Conservation (phyloP, 2,113 vertebrate genomes). For the Hipposideros armiger region DNA sequence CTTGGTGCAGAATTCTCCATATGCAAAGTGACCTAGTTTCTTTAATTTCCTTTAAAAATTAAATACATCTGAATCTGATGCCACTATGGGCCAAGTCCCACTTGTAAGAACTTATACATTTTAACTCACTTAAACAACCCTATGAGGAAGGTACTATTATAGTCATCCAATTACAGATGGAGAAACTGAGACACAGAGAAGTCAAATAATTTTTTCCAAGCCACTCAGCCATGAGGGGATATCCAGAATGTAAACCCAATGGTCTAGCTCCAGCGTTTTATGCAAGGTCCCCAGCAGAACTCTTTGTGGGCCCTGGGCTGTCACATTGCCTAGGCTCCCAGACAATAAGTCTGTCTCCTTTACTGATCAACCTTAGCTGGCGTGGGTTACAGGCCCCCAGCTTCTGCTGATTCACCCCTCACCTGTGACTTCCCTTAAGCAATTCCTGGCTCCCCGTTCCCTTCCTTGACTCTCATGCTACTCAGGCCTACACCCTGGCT, state of each 20-base stretch:
- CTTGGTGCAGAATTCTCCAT: not conserved
- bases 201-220: not conserved
- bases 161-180: not conserved
- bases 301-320: not conserved
- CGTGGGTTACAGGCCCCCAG: not conserved
- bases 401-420: not conserved
- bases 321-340: not conserved
- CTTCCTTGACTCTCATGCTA: not conserved
- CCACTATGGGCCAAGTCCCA: not conserved
- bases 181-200: not conserved
- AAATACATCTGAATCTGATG: not conserved
- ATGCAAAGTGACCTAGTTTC: not conserved
- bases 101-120: not conserved
- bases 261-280: not conserved
- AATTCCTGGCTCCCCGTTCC: not conserved
- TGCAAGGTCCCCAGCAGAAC: not conserved
- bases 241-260: not conserved
- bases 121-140: not conserved
- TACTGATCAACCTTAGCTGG: not conserved
- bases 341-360: not conserved
- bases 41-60: not conserved
- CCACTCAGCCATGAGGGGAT: not conserved
- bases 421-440: not conserved
- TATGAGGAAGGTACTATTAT: not conserved
- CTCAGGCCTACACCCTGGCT: not conserved